Percentiles rank a stretch among this genome's conserved stretches.
phyloP scores from a whole-genome alignment of 2,888 invertebrate genomes.

The Arrhopalites spinosus region DNA sequence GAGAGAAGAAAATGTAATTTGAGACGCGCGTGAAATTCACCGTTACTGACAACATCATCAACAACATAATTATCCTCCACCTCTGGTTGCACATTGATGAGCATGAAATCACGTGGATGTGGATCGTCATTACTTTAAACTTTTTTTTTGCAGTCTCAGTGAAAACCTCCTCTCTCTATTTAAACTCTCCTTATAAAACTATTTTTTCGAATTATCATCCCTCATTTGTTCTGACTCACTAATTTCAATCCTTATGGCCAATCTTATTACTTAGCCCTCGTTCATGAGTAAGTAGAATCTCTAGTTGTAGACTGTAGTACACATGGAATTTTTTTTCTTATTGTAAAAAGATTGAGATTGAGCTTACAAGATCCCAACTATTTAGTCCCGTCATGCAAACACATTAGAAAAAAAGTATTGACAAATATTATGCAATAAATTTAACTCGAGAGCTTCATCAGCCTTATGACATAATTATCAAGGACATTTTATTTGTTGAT shows the following conservation, averaged over 20 bases:
- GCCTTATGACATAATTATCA: too few relatives aligned
- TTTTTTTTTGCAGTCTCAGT: conserved; percentile 6
- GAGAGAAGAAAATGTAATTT: conserved; percentile 39
- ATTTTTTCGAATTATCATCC: background rate
- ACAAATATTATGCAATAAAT: too few relatives aligned
- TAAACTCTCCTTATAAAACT: background rate
- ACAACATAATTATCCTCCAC: conserved; percentile 54
- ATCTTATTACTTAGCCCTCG: background rate
- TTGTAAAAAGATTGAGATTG: too few relatives aligned
- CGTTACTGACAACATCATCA: conserved; percentile 56
- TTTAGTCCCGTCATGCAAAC: too few relatives aligned
- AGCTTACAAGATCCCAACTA: too few relatives aligned
- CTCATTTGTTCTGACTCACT: conserved; percentile 30
- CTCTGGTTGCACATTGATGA: conserved; percentile 50
- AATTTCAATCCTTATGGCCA: conserved; percentile 8
- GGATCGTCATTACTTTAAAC: background rate
- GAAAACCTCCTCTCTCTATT: background rate
- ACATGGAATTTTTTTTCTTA: too few relatives aligned
- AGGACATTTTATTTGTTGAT: too few relatives aligned
- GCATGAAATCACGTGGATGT: conserved; percentile 45
- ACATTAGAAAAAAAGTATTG: too few relatives aligned
- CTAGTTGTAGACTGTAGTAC: background rate
- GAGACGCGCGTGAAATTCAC: conserved; percentile 54
- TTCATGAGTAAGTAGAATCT: background rate
- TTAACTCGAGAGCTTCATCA: too few relatives aligned